Base-by-base conservation (phyloP, 92 coral and sea anemone genomes). In the Nematostella vectensis region DNA sequence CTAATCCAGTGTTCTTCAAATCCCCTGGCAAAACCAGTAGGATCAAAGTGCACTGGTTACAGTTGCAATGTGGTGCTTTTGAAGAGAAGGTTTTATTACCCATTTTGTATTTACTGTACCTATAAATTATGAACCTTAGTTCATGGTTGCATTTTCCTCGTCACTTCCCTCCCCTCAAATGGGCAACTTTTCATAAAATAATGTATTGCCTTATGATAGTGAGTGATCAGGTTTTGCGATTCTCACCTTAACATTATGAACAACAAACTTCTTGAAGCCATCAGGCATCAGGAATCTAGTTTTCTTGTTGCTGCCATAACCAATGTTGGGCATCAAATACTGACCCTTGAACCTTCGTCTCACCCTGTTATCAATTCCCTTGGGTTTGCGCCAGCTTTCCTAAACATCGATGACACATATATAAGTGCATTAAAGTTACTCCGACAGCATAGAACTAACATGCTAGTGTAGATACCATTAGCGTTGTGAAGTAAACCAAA, bases 341-440 rank as follows among this genome's bases (percentile, higher is more conserved):
- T 76, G 86, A 27, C 98, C 98, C 70, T 88, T 88, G 88, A 91
- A 91, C 59, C 93, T 79, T 26, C 98, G 74, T 13, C 98, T 77
- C 4, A 91, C 98, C 58, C 98, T 81, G 77, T 91, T 91, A 80
- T 91, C 98, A 59, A 91, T 91, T 49, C 98, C 98, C 15, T 91
- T 91, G 23, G 98, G 98, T 59, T 91, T 91, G 31, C 98, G 87
- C 98, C 98, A 91, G 93, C 87, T 91, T 83, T 72, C 78, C 98
- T 91, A 28, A 4, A 39, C 15, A 61, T 3, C 29, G 42, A 36
- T 8, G 8, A 15, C 42, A 62, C 30, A 54, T n/a, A 27, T 40
- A 37, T 4, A 15, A 38, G 1, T 10, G 44, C 6, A 31, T 17
- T 57, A 8, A 18, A 24, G 17, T 24, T 15, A 28, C 18, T 1